These are phyloP conservation scores for Seriola dumerili DNA, from an alignment of 2,113 vertebrate species.

Conservation along the genomic window DNA sequence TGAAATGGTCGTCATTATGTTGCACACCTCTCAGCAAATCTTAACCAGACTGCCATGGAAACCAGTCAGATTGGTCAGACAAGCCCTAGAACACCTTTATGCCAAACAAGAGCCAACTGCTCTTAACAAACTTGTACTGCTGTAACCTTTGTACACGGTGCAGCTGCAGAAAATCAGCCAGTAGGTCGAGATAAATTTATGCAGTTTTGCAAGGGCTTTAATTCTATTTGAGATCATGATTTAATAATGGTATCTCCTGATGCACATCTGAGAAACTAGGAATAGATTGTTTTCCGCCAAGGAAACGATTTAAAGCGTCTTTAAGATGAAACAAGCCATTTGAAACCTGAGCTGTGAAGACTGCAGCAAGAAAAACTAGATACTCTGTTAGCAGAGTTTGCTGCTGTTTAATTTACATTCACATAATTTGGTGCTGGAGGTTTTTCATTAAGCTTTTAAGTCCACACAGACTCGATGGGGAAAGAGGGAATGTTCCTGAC, in stretches of 20 bases:
- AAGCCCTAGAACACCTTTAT: constrained; percentile 16
- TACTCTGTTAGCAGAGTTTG: not conserved
- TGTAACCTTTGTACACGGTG: constrained; percentile 28
- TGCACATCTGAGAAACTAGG: not conserved
- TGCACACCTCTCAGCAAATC: constrained; percentile 1
- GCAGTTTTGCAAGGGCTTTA: constrained; percentile 8
- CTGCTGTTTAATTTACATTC: constrained; percentile 29
- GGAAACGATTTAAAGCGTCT: not conserved
- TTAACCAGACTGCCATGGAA: constrained; percentile 13
- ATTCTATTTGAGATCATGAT: constrained; percentile 18
- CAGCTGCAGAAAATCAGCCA: constrained; percentile 18
- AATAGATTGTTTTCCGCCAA: constrained; percentile 8
- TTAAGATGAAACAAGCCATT: not conserved
- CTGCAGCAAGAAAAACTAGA: not conserved
- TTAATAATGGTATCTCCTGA: constrained; percentile 10
- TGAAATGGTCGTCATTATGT: not conserved
- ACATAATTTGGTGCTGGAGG: constrained; percentile 17
- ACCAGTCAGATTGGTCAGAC: constrained; percentile 10
- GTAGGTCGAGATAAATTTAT: constrained; percentile 1
- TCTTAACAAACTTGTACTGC: constrained; percentile 18
- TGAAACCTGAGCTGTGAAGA: not conserved
- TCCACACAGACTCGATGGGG: not conserved
- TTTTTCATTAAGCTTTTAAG: constrained; percentile 23
- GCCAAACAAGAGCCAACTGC: constrained; percentile 21
- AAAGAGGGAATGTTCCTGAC: constrained; percentile 28